These are phyloP conservation scores for Brachirus orientalis DNA, from an alignment of 2,113 vertebrate species.

Conservation along the genomic window DNA sequence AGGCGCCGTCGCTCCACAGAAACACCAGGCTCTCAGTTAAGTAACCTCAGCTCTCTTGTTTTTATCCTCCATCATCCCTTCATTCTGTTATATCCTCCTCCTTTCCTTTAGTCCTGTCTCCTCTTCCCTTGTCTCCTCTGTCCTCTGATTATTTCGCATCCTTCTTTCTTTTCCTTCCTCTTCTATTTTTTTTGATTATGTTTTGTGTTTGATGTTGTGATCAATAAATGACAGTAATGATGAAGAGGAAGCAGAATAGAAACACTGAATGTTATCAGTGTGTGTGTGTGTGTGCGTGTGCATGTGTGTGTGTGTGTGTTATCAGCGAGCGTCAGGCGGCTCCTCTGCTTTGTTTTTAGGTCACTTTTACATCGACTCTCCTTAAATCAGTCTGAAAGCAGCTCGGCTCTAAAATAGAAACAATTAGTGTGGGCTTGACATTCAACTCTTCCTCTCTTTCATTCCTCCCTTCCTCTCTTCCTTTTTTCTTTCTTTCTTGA, in stretches of 20 bases:
- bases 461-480: conserved; percentile 1
- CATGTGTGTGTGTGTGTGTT: conserved; percentile 39
- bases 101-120: background rate
- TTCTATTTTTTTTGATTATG: background rate
- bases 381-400: conserved; percentile 59
- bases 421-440: conserved; percentile 56
- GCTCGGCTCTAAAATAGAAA: conserved; percentile 60
- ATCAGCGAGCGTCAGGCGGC: conserved; percentile 43
- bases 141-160: background rate
- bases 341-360: conserved; percentile 58
- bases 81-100: background rate
- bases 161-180: background rate
- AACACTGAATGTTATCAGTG: conserved; percentile 8
- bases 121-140: background rate
- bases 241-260: background rate
- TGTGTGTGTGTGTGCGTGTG: conserved; percentile 7
- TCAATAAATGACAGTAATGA: background rate
- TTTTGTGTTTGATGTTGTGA: background rate
- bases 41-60: background rate
- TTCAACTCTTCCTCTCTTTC: conserved; percentile 17
- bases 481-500: background rate
- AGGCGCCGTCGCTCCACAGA: background rate
- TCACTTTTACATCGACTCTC: conserved; percentile 55
- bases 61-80: background rate
- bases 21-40: background rate